Evolutionary conservation across 2,888 invertebrate species (phyloP).

Genomic region (Serripes groenlandicus): DNA sequence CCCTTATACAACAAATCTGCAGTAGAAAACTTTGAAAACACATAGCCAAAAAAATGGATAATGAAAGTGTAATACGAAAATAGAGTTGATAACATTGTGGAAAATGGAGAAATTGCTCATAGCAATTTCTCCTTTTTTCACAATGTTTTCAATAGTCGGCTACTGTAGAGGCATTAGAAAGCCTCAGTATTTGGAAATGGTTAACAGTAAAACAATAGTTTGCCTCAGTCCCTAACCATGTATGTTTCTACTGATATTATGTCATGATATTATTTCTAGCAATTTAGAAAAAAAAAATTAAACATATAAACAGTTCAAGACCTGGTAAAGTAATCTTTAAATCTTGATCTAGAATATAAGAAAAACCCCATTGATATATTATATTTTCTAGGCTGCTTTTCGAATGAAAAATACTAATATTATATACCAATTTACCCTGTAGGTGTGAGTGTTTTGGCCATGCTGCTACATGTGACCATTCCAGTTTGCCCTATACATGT

Average conservation of each 20-base stretch:
- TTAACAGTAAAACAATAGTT: background rate
- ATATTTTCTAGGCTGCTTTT: background rate
- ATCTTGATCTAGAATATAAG: no score
- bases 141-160: no score
- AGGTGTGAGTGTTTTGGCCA: constrained; percentile 86
- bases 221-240: no score
- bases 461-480: constrained; percentile 81
- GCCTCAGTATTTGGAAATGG: background rate
- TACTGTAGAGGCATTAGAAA: no score
- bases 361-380: background rate
- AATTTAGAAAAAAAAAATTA: no score
- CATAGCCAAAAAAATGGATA: background rate
- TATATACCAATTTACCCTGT: no score
- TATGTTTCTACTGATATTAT: no score
- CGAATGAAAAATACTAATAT: no score
- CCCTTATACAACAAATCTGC: background rate
- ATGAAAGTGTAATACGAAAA: background rate
- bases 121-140: no score
- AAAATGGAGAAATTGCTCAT: background rate
- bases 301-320: no score
- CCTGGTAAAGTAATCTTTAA: no score
- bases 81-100: background rate
- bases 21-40: background rate
- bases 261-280: no score
- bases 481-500: constrained; percentile 83